Base-by-base conservation (phyloP, 2,797 vertebrate species). In the Lepidocolaptes lacrymiger region DNA sequence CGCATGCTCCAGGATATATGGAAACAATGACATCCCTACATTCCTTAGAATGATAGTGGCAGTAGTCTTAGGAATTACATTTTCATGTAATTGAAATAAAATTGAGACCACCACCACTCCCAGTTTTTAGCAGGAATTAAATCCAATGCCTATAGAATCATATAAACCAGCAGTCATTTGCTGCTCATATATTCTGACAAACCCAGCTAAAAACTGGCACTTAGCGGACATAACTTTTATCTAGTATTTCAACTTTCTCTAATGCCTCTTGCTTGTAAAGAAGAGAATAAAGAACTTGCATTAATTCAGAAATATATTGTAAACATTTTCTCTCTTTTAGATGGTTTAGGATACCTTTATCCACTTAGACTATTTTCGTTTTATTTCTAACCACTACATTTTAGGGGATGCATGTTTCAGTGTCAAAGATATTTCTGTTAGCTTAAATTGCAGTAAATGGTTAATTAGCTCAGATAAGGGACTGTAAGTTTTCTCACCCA, bases 121-220 rank as follows among this genome's bases (percentile, higher is more conserved):
- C 62, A 78, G 26, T 75, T 88, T 76, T 39, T 10, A 81, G 26
- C 19, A 83, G 17, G n/a, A 92, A 69, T 51, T 75, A 72, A 89
- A 78, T 51, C 11, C 36, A 78, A 6, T 56, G 34, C 28, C n/a
- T 66, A 66, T 0, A 73, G 46, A 66, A 37, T 86, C 62, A 66
- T 4, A 54, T 17, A 91, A 83, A 83, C n/a, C 55, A 82, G 54
- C 22, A 69, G n/a, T 36, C 26, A 48, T 61, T 78, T 88, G 24
- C 59, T 79, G 69, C 28, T 78, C 26, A 19, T 36, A 30, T 36
- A 66, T 32, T 86, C 58, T 73, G 69, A 88, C 54, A 92, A 95
- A 91, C 27, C 59, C 8, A 64, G 59, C 55, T 92, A 52, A 96
- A 95, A 62, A 75, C 37, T 79, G 85, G 88, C 59, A 81, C 80